Conservation (phyloP, 1,140 invertebrate genomes). For the Drosophila athabasca region DNA sequence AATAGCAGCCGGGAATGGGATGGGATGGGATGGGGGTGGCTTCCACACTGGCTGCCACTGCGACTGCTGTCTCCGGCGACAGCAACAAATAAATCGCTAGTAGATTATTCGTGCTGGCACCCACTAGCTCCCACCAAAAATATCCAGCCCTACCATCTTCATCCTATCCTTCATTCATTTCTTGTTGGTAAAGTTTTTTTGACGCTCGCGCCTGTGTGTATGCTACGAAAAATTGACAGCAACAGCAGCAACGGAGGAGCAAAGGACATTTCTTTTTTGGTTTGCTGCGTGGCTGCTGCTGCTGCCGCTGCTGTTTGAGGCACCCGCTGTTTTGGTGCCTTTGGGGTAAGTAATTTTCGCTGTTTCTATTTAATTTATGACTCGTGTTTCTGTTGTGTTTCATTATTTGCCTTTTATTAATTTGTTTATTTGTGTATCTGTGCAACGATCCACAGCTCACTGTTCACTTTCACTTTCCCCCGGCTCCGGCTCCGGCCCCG, state of each 20-base stretch:
- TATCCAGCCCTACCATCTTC: slow-evolving; percentile 1
- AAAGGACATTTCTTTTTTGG: slow-evolving; percentile 50
- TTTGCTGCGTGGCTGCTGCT: slow-evolving; percentile 4
- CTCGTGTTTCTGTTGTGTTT: slow-evolving; percentile 69
- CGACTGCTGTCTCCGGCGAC: slow-evolving; percentile 34
- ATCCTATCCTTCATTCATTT: slow-evolving; percentile 16
- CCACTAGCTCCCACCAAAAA: slow-evolving; percentile 36
- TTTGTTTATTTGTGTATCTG: slow-evolving; percentile 76
- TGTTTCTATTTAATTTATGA: slow-evolving; percentile 81
- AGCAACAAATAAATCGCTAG: slow-evolving; percentile 78
- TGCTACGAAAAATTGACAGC: slow-evolving; percentile 79
- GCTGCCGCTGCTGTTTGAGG: slow-evolving; percentile 8
- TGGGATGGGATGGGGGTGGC: background rate
- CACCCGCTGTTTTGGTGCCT: slow-evolving; percentile 13
- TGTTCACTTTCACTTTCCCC: slow-evolving; percentile 37
- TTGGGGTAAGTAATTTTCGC: slow-evolving; percentile 78
- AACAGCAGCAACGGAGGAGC: slow-evolving; percentile 66
- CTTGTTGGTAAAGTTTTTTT: slow-evolving; percentile 47
- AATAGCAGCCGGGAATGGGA: slow-evolving; percentile 48
- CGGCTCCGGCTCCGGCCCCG: too few species aligned
- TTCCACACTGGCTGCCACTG: slow-evolving; percentile 12
- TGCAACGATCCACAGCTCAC: slow-evolving; percentile 17
- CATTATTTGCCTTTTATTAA: slow-evolving; percentile 79
- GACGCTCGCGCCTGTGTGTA: slow-evolving; percentile 67
- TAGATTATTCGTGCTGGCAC: slow-evolving; percentile 79